Conservation (phyloP, 1,140 invertebrate species). For the Drosophila trapezifrons region DNA sequence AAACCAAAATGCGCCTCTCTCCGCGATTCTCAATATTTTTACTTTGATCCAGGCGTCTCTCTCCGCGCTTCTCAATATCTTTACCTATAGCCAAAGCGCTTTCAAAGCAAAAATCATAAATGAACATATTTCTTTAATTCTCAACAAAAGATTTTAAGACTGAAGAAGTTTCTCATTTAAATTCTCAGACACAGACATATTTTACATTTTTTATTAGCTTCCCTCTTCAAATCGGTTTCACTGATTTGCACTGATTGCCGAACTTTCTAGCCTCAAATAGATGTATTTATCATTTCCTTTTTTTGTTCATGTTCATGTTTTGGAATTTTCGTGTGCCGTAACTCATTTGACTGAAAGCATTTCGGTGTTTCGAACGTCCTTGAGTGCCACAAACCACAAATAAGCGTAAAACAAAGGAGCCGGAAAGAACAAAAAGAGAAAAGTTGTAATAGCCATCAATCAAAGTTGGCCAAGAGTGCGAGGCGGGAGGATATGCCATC, state of each 20-base stretch:
- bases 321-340: conserved; percentile 25
- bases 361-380: conserved; percentile 65
- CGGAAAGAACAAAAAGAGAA: conserved; percentile 43
- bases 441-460: conserved; percentile 56
- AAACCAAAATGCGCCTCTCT: too few relatives aligned
- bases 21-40: too few relatives aligned
- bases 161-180: background rate
- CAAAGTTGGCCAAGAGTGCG: conserved; percentile 22
- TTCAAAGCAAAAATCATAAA: background rate
- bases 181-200: background rate
- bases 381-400: conserved; percentile 31
- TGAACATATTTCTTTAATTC: background rate
- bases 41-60: too few relatives aligned
- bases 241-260: conserved; percentile 49
- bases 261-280: conserved; percentile 33
- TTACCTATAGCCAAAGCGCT: background rate
- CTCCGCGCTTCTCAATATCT: too few relatives aligned
- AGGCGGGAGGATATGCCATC: background rate
- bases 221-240: background rate
- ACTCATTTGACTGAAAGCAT: conserved; percentile 79
- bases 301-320: conserved; percentile 7
- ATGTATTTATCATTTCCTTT: conserved; percentile 6
- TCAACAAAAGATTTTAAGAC: background rate
- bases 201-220: conserved; percentile 4
- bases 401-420: conserved; percentile 28